A percentile compares a stretch with the other conserved stretches of the same genome.
phyloP scores from a whole-genome alignment of 2,113 vertebrate species.

The Coregonus clupeaformis region DNA sequence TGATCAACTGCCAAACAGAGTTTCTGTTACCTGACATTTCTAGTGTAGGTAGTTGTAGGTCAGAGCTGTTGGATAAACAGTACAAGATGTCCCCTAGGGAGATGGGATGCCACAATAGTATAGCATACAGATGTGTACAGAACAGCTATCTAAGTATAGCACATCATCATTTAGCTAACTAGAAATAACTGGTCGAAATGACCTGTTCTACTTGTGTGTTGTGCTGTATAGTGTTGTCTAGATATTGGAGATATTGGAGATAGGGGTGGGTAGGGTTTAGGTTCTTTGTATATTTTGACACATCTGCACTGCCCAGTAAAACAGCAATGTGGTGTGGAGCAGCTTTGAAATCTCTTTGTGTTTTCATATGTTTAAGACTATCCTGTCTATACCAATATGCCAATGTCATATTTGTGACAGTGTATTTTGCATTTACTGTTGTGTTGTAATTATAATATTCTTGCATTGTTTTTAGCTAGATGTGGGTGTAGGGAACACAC shows the following conservation, averaged over 20 bases:
- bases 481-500: slow-evolving; percentile 10
- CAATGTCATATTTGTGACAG: slow-evolving; percentile 48
- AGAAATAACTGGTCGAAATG: slow-evolving; percentile 25
- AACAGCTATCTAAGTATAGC: slow-evolving; percentile 21
- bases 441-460: slow-evolving; percentile 35
- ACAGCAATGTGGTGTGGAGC: slow-evolving; percentile 45
- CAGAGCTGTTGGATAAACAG: not conserved
- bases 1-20: not conserved
- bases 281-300: slow-evolving; percentile 36
- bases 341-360: slow-evolving; percentile 33
- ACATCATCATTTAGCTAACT: slow-evolving; percentile 30
- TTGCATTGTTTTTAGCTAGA: slow-evolving; percentile 43
- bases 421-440: slow-evolving; percentile 56
- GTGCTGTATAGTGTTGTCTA: slow-evolving; percentile 60
- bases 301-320: slow-evolving; percentile 46
- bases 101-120: not conserved
- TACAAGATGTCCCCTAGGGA: not conserved
- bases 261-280: slow-evolving; percentile 26
- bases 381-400: slow-evolving; percentile 34
- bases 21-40: not conserved
- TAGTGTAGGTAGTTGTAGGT: not conserved
- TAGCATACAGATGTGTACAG: not conserved
- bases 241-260: slow-evolving; percentile 22
- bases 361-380: slow-evolving; percentile 47
- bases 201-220: slow-evolving; percentile 42